Percentiles rank a stretch among this genome's conserved stretches.
Evolutionary conservation across 2,888 invertebrate genomes (phyloP).

Genomic region (Itoplectis maculator): DNA sequence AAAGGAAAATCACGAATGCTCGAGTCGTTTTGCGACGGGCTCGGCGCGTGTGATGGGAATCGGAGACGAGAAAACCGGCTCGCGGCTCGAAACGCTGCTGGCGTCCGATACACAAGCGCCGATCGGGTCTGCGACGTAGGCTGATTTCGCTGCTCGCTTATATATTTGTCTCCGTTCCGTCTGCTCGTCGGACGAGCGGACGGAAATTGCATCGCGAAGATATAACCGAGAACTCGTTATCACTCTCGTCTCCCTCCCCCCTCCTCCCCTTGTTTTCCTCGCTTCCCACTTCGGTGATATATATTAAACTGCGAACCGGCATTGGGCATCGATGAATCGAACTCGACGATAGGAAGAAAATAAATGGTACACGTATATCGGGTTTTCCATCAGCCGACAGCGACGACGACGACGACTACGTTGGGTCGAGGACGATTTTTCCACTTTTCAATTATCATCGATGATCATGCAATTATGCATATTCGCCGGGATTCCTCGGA

Average conservation of each 20-base stretch:
- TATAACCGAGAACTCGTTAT: slow-evolving; percentile 55
- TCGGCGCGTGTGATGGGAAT: slow-evolving; percentile 52
- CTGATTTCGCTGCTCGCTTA: too few species aligned
- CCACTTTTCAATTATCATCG: slow-evolving; percentile 39
- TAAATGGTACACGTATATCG: not conserved
- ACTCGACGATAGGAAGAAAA: slow-evolving; percentile 33
- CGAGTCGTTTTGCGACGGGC: slow-evolving; percentile 38
- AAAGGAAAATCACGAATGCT: slow-evolving; percentile 62
- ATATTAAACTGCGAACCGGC: slow-evolving; percentile 9
- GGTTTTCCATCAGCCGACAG: slow-evolving; percentile 16
- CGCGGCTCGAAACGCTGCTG: slow-evolving; percentile 1
- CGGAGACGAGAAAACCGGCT: slow-evolving; percentile 53
- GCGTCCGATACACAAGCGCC: too few species aligned
- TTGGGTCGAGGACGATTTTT: not conserved
- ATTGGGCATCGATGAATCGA: slow-evolving; percentile 40
- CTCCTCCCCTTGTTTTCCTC: too few species aligned
- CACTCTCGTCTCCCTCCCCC: slow-evolving; percentile 13
- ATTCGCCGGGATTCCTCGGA: slow-evolving; percentile 29
- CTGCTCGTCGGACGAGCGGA: slow-evolving; percentile 24
- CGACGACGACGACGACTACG: slow-evolving; percentile 14
- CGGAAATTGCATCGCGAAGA: slow-evolving; percentile 41
- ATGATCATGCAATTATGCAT: slow-evolving; percentile 44
- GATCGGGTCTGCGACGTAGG: too few species aligned
- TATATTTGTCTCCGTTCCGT: slow-evolving; percentile 15
- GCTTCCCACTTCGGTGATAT: not conserved